A percentile compares a stretch with the other conserved stretches of the same genome.
These are phyloP conservation scores for Ptychadena robeensis DNA, from an alignment of 2,797 vertebrate species.

Conservation along the genomic window DNA sequence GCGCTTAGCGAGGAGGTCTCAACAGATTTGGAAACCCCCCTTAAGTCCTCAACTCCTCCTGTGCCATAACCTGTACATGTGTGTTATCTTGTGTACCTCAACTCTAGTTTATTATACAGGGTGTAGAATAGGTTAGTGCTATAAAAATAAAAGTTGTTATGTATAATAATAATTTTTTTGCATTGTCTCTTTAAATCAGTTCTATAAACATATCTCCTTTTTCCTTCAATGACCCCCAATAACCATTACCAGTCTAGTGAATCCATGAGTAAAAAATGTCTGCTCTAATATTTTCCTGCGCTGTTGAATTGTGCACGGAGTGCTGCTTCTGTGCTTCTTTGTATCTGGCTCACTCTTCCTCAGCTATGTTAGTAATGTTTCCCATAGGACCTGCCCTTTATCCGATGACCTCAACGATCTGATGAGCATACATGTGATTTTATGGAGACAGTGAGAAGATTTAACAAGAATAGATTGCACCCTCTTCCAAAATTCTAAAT, in stretches of 20 bases:
- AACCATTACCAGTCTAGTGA: background rate
- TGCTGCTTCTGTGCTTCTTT: background rate
- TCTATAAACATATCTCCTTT: background rate
- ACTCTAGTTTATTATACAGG: no score
- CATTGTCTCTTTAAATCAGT: background rate
- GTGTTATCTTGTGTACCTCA: no score
- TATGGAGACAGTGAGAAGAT: slow-evolving; percentile 30
- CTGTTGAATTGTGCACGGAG: background rate
- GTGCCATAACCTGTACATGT: no score
- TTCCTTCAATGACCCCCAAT: background rate
- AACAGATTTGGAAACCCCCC: no score
- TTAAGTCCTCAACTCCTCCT: no score
- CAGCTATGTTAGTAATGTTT: slow-evolving; percentile 16
- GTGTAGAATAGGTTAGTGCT: no score
- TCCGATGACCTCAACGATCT: slow-evolving; percentile 41
- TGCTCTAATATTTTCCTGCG: slow-evolving; percentile 9
- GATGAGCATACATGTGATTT: slow-evolving; percentile 25
- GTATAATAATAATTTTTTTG: no score
- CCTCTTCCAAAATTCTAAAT: background rate
- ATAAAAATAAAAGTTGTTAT: no score
- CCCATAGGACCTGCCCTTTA: slow-evolving; percentile 13
- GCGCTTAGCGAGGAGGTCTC: no score
- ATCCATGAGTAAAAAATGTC: background rate
- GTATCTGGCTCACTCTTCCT: slow-evolving; percentile 5
- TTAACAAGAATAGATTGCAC: slow-evolving; percentile 23